phyloP scores from a whole-genome alignment of 2,888 invertebrate genomes.

The Drosophila birchii region DNA sequence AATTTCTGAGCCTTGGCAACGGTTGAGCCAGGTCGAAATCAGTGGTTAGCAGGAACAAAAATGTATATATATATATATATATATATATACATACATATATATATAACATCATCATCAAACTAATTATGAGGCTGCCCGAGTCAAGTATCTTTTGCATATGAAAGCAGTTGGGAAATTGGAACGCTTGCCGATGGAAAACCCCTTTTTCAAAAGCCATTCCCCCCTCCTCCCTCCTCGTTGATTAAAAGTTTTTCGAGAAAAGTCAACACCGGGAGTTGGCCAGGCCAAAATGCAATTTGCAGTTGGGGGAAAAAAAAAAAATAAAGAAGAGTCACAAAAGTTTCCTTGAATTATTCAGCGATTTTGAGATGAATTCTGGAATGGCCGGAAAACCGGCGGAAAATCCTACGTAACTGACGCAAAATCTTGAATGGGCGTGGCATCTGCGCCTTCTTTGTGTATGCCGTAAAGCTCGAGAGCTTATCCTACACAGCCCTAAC shows the following conservation, averaged over 20 bases:
- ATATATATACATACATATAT: background rate
- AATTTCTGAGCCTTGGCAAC: slow-evolving; percentile 31
- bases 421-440: slow-evolving; percentile 33
- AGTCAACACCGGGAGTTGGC: slow-evolving; percentile 58
- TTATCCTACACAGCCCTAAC: slow-evolving; percentile 11
- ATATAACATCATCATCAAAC: slow-evolving; percentile 56
- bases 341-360: slow-evolving; percentile 42
- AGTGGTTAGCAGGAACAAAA: background rate
- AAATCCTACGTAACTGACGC: slow-evolving; percentile 12
- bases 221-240: slow-evolving; percentile 41
- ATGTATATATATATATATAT: background rate
- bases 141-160: slow-evolving; percentile 73
- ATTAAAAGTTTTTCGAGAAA: slow-evolving; percentile 68
- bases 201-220: slow-evolving; percentile 6
- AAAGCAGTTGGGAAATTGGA: slow-evolving; percentile 73
- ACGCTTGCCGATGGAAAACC: slow-evolving; percentile 11
- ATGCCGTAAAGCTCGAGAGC: slow-evolving; percentile 38
- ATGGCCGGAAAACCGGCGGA: slow-evolving; percentile 4
- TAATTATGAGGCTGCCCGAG: slow-evolving; percentile 61
- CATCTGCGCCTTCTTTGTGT: slow-evolving; percentile 21
- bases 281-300: slow-evolving; percentile 70
- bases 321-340: slow-evolving; percentile 36
- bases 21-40: slow-evolving; percentile 14
- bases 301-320: slow-evolving; percentile 27
- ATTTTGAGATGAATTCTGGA: slow-evolving; percentile 36